A percentile compares a stretch with the other conserved stretches of the same genome.
Evolutionary conservation across 2,888 invertebrate species (phyloP).

Genomic region (Ceratothoa steindachneri): DNA sequence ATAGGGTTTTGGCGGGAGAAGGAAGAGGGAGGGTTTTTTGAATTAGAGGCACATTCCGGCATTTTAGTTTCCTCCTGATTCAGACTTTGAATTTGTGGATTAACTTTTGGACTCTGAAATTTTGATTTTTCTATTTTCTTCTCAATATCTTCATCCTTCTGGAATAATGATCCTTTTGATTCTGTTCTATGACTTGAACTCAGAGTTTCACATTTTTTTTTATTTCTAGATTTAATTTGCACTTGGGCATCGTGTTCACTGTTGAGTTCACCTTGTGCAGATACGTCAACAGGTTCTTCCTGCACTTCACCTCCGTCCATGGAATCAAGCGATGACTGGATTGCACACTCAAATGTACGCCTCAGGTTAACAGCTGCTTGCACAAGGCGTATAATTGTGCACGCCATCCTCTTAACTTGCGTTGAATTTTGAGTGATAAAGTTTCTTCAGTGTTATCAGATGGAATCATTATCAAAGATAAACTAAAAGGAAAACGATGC

Average conservation of each 20-base stretch:
- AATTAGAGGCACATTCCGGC: not conserved
- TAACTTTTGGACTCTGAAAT: not conserved
- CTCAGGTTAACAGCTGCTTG: conserved; percentile 35
- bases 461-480: not conserved
- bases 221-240: too few species aligned
- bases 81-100: not conserved
- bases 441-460: not conserved
- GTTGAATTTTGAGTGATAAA: not conserved
- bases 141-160: not conserved
- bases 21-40: not conserved
- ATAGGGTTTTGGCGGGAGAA: not conserved
- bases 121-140: not conserved
- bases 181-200: not conserved
- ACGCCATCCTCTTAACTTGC: conserved; percentile 24
- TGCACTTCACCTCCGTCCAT: conserved; percentile 26
- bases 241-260: not conserved
- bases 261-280: not conserved
- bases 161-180: not conserved
- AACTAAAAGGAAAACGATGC: too few species aligned
- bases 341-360: conserved; percentile 33
- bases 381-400: conserved; percentile 35
- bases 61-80: not conserved
- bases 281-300: conserved; percentile 16
- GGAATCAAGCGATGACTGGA: conserved; percentile 38
- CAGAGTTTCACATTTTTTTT: not conserved